These are phyloP conservation scores for Hystrix brachyura DNA, from an alignment of 2,113 vertebrate genomes.

Conservation along the genomic window DNA sequence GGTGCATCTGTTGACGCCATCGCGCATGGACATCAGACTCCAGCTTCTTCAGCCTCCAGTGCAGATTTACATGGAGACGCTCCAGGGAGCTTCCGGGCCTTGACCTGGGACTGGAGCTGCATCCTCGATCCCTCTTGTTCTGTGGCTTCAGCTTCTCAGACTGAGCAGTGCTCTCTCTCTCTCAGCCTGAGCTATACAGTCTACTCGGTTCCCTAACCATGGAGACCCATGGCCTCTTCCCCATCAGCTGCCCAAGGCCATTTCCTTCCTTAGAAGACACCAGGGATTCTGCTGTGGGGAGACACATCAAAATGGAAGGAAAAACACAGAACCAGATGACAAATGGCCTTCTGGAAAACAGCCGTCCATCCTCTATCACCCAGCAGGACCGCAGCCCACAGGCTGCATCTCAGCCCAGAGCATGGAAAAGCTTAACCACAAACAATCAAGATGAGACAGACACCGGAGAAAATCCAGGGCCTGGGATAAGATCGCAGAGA, in stretches of 20 bases:
- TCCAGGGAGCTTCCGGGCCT: background rate
- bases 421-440: rapidly evolving
- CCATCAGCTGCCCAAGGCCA: too few species aligned
- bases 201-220: background rate
- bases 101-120: background rate
- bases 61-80: background rate
- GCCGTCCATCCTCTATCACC: rapidly evolving
- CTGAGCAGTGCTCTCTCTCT: background rate
- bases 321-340: background rate
- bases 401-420: background rate
- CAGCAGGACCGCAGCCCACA: background rate
- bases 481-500: background rate
- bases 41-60: background rate
- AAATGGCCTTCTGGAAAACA: too few species aligned
- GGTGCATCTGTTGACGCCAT: background rate
- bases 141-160: too few species aligned
- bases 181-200: background rate
- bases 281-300: too few species aligned
- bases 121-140: background rate
- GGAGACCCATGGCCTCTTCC: rapidly evolving
- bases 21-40: background rate
- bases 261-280: background rate
- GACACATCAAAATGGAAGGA: too few species aligned
- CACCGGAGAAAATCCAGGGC: background rate
- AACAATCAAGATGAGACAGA: too few species aligned